These are phyloP conservation scores for Brachionus rubens DNA, from an alignment of 1,140 invertebrate genomes.

Conservation along the genomic window DNA sequence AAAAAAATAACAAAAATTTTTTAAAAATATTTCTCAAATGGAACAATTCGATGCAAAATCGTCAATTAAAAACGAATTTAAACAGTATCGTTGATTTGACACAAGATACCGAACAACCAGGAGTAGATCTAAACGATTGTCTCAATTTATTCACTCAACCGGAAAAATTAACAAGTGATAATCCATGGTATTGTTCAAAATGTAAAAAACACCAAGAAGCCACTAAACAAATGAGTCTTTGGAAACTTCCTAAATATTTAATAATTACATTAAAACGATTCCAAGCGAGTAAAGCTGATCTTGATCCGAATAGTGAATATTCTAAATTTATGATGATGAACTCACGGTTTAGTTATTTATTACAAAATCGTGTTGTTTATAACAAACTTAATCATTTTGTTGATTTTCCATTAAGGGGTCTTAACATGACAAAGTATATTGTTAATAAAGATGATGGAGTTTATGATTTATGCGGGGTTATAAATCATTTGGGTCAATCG, in stretches of 20 bases:
- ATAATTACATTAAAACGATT: constrained; percentile 64
- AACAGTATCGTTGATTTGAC: not conserved
- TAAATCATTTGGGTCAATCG: constrained; percentile 34
- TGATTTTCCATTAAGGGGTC: constrained; percentile 12
- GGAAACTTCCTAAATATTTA: constrained; percentile 59
- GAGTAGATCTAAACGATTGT: constrained; percentile 62
- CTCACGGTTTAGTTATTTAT: constrained; percentile 1
- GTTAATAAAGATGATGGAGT: not conserved
- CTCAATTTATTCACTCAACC: constrained; percentile 64
- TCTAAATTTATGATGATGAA: not conserved
- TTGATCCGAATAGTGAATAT: not conserved
- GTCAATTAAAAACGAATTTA: not conserved
- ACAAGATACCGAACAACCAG: not conserved
- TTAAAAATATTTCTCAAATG: constrained; percentile 23
- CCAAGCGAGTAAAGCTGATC: constrained; percentile 55
- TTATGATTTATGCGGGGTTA: constrained; percentile 43
- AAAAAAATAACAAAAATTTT: not conserved
- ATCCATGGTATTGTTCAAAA: constrained; percentile 62
- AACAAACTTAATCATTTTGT: constrained; percentile 37
- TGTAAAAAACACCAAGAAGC: constrained; percentile 62
- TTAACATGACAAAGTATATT: not conserved
- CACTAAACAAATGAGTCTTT: constrained; percentile 61
- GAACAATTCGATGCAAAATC: constrained; percentile 2
- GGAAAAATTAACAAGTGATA: constrained; percentile 62
- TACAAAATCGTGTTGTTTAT: constrained; percentile 19